phyloP scores from a whole-genome alignment of 1,140 invertebrate genomes.

The Bombus pyrosoma region DNA sequence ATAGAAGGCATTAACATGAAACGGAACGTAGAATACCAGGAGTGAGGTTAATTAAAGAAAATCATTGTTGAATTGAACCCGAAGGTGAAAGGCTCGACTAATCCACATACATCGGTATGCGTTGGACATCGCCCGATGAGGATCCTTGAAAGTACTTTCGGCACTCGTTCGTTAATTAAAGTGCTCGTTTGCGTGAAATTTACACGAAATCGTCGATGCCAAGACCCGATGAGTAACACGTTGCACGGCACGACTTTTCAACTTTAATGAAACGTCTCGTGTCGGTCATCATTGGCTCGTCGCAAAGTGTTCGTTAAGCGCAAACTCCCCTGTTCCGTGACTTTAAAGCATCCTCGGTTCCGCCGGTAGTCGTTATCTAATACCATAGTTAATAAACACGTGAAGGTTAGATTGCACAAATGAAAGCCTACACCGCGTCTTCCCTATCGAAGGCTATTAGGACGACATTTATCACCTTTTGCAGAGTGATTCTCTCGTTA shows the following conservation, averaged over 20 bases:
- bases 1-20: background rate
- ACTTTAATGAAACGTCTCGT: background rate
- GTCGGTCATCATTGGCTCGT: background rate
- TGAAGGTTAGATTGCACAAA: background rate
- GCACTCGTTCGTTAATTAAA: background rate
- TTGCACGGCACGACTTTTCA: background rate
- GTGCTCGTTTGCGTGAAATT: background rate
- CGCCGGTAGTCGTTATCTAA: background rate
- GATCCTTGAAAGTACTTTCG: background rate
- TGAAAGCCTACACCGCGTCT: background rate
- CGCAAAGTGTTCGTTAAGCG: background rate
- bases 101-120: background rate
- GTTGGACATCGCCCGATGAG: background rate
- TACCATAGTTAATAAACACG: slow-evolving; percentile 24
- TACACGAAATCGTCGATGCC: background rate
- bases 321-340: background rate
- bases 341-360: background rate
- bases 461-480: too few species aligned
- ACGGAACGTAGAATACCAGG: background rate
- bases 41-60: background rate
- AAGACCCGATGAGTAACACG: background rate
- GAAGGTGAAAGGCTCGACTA: background rate
- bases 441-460: background rate
- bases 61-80: background rate
- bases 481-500: too few species aligned